Evolutionary conservation across 2,113 vertebrate species (phyloP).

Genomic region (Leptosomus discolor): DNA sequence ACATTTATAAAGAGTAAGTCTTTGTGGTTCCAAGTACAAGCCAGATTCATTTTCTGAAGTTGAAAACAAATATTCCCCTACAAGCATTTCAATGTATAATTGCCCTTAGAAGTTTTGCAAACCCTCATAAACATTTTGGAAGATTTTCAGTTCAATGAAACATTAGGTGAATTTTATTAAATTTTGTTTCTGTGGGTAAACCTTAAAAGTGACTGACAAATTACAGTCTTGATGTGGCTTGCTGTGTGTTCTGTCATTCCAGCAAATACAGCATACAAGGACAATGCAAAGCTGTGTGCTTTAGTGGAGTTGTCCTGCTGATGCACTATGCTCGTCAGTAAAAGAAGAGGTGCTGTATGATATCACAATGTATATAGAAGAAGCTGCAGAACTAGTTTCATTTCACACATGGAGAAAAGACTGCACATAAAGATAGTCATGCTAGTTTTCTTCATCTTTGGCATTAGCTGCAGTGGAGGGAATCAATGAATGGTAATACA

Average conservation of each 20-base stretch:
- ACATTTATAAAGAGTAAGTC: neutral
- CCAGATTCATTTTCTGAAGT: neutral
- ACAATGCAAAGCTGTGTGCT: neutral
- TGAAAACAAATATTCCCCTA: neutral
- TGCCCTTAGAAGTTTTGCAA: neutral
- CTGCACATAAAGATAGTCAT: neutral
- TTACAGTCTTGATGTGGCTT: neutral
- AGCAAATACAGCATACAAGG: neutral
- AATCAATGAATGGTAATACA: neutral
- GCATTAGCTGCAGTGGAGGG: neutral
- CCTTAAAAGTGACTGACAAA: neutral
- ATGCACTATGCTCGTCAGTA: neutral
- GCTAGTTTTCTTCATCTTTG: neutral
- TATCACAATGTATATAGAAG: neutral
- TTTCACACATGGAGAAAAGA: neutral
- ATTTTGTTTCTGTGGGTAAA: neutral
- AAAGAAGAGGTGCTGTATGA: fast-evolving
- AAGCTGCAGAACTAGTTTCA: neutral
- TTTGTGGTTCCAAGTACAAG: neutral
- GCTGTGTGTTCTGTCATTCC: neutral
- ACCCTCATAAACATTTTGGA: neutral
- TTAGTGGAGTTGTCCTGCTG: neutral
- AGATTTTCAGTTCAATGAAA: neutral
- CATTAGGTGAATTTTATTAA: neutral
- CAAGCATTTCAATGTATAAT: neutral